Conservation (phyloP, 2,113 vertebrate species). For the Brevimyrus niger region DNA sequence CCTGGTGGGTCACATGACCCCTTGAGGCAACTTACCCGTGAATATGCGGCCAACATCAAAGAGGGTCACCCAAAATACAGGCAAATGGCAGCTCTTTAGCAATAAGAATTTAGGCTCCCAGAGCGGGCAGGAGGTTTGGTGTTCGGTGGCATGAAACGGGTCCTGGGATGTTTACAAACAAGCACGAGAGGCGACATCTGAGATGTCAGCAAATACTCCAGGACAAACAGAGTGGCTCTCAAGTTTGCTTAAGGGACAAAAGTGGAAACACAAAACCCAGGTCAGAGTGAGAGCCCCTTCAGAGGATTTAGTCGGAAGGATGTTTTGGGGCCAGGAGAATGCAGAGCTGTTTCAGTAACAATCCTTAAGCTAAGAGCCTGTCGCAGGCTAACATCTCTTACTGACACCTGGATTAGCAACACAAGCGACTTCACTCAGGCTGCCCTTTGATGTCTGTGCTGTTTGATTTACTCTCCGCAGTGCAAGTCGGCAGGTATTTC, state of each 20-base stretch:
- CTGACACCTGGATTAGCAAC: background rate
- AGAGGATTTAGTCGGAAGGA: background rate
- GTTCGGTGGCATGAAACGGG: background rate
- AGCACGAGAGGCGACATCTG: constrained; percentile 36
- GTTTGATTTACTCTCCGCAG: constrained; percentile 34
- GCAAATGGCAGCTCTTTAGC: background rate
- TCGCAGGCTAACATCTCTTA: background rate
- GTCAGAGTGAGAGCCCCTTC: background rate
- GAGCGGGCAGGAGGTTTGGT: background rate
- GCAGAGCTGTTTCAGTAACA: background rate
- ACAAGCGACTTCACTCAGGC: background rate
- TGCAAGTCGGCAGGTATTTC: constrained; percentile 19
- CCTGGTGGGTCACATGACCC: background rate
- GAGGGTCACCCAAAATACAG: background rate
- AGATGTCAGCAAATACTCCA: constrained; percentile 42
- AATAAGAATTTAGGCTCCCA: too few relatives aligned
- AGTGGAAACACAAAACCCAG: constrained; percentile 45
- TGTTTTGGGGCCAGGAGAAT: background rate
- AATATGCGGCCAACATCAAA: background rate
- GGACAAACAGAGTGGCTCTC: constrained; percentile 58
- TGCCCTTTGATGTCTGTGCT: background rate
- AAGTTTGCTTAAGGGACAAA: constrained; percentile 40
- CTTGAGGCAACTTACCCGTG: background rate
- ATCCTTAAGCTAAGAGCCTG: background rate
- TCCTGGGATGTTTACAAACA: constrained; percentile 57